Percentiles rank a stretch among this genome's conserved stretches.
phyloP scores from a whole-genome alignment of 2,797 vertebrate genomes.

The Orientallactaga sibirica region DNA sequence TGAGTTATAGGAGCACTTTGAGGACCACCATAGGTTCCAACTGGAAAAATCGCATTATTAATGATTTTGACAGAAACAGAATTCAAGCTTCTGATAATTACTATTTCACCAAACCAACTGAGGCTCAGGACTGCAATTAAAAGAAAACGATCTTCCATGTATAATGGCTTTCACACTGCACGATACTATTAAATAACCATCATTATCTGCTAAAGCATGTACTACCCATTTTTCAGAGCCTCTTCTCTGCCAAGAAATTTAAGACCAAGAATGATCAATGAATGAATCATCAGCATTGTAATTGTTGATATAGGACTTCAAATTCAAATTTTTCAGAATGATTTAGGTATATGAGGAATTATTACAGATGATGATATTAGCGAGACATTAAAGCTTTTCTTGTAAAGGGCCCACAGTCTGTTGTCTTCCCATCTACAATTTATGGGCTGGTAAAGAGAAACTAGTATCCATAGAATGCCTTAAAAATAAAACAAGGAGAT shows the following conservation, averaged over 20 bases:
- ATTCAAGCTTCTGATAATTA: constrained; percentile 68
- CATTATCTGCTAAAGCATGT: constrained; percentile 70
- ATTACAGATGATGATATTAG: constrained; percentile 56
- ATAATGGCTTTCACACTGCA: constrained; percentile 74
- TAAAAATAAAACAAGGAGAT: constrained; percentile 46
- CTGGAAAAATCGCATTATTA: constrained; percentile 55
- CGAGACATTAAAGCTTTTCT: constrained; percentile 35
- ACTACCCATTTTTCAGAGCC: constrained; percentile 63
- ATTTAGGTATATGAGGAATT: constrained; percentile 61
- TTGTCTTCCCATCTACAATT: constrained; percentile 37
- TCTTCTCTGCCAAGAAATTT: constrained; percentile 73
- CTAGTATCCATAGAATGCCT: neutral
- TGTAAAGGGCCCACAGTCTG: neutral
- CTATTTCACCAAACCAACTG: constrained; percentile 71
- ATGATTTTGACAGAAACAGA: constrained; percentile 69
- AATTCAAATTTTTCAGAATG: constrained; percentile 74
- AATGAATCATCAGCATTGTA: constrained; percentile 61
- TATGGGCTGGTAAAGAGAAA: neutral
- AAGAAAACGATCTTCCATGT: constrained; percentile 70
- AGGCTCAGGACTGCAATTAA: constrained; percentile 74
- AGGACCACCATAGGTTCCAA: constrained; percentile 12
- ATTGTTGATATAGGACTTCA: constrained; percentile 59
- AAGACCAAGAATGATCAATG: constrained; percentile 75
- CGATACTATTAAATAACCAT: constrained; percentile 65
- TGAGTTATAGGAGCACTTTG: neutral